phyloP scores from a whole-genome alignment of 2,888 invertebrate species.

The Oscheius sp. region DNA sequence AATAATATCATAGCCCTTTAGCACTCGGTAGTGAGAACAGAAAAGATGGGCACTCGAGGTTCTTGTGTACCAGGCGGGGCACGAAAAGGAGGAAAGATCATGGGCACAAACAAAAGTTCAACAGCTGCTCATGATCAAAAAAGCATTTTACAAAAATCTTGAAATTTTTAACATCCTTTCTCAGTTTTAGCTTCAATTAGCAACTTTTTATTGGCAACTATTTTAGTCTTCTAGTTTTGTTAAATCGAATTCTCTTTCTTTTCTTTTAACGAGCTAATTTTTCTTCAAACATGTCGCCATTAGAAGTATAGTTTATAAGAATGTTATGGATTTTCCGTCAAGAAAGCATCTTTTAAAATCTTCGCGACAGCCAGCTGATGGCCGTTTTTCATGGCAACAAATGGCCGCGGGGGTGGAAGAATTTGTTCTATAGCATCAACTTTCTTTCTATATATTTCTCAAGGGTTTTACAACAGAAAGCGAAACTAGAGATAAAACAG shows the following conservation, averaged over 20 bases:
- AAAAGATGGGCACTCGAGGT: neutral
- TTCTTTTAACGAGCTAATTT: neutral
- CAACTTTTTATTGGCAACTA: no score
- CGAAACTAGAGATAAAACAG: neutral
- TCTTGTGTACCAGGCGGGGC: neutral
- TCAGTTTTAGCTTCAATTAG: no score
- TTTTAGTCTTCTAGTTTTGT: no score
- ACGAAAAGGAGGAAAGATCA: neutral
- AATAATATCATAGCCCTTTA: no score
- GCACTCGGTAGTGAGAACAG: neutral
- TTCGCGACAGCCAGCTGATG: slow-evolving; percentile 21
- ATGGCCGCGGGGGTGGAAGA: neutral
- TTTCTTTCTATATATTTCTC: no score
- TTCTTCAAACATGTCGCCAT: no score
- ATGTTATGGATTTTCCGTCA: no score
- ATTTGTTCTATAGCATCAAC: neutral
- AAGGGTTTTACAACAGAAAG: no score
- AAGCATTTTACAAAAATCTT: neutral
- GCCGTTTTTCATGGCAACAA: slow-evolving; percentile 14
- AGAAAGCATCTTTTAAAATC: slow-evolving; percentile 5
- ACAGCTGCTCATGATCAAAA: slow-evolving; percentile 6
- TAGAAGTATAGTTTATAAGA: no score
- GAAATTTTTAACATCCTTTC: neutral
- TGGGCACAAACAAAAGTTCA: neutral
- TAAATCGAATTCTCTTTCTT: neutral